Conservation (phyloP, 1,140 invertebrate genomes). For the Rhynchophorus ferrugineus region DNA sequence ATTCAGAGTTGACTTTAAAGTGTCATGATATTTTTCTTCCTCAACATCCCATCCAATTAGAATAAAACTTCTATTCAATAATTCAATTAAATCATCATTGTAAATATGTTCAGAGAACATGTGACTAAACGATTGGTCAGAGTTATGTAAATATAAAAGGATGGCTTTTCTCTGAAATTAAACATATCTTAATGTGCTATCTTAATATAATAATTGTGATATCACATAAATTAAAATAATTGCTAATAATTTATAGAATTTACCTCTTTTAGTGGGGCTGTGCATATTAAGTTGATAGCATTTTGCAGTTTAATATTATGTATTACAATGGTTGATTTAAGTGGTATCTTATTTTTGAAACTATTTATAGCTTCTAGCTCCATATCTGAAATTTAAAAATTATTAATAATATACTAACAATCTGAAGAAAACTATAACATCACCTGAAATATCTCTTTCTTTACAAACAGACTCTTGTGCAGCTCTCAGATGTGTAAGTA, state of each 20-base stretch:
- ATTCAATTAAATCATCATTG: slow-evolving; percentile 12
- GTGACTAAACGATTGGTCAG: slow-evolving; percentile 21
- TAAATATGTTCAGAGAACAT: slow-evolving; percentile 21
- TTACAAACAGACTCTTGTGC: background rate
- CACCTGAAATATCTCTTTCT: background rate
- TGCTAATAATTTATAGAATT: background rate
- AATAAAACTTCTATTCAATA: slow-evolving; percentile 20
- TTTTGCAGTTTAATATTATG: slow-evolving; percentile 13
- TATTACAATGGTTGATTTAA: slow-evolving; percentile 13
- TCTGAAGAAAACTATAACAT: background rate
- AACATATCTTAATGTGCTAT: background rate
- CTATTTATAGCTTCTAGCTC: slow-evolving; percentile 12
- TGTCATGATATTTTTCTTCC: slow-evolving; percentile 20
- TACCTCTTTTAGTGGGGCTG: slow-evolving; percentile 18
- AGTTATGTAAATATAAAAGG: slow-evolving; percentile 29
- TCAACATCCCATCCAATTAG: slow-evolving; percentile 28
- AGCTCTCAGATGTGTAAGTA: background rate
- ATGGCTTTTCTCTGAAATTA: slow-evolving; percentile 25
- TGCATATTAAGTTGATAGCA: slow-evolving; percentile 17
- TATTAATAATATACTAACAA: background rate
- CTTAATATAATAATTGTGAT: background rate
- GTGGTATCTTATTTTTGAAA: slow-evolving; percentile 9
- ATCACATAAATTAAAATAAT: background rate
- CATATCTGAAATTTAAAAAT: slow-evolving; percentile 5
- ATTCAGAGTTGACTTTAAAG: slow-evolving; percentile 21